Base-by-base conservation (phyloP, 2,888 invertebrate genomes). In the Unio delphinus region DNA sequence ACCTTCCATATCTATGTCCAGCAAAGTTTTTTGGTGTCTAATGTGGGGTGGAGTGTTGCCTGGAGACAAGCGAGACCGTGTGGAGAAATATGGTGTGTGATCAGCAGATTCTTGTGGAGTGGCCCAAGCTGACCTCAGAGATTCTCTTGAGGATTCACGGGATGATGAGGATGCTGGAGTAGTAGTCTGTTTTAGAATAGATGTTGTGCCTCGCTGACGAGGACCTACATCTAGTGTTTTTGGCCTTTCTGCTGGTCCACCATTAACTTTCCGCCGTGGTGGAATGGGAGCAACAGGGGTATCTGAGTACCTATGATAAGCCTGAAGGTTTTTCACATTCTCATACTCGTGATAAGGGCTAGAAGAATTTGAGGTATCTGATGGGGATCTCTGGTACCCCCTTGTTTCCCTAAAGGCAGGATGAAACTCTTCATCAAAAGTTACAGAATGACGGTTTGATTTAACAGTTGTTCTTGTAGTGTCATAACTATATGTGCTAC, bases 41-140 rank as follows among this genome's bases (percentile, higher is more conserved):
- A 88, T 86, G 75, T 87, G 85, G 30, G 87, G 89, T 8, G 88
- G 88, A 0, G 88, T 87, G 76, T 83, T 86, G 60, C 88, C 88
- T 3, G 95, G 95, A 64, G 95, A 95, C 67, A 83, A 76, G 56
- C 83, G 82, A 20, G 86, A 87, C 68, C 86, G 77, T 3, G 96
- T 96, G 15, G 96, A 96, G 80, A 95, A 93, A 89, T 96, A 96
- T 61, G 95, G 95, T 85, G 95, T 95, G 86, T 96, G 96, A 83
- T 96, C 96, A 8, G 67, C 77, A 15, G 79, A 73, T 28, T 76
- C 75, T 7, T 78, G 72, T 15, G 80, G 76, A 11, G 80, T 76
- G 28, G 72, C 75, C 76, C 77, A 76, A 11, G 71, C 72, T 45
- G 76, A 64, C 57, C 74, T 55, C 8, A 73, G 76, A 7, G 78